phyloP scores from a whole-genome alignment of 2,113 vertebrate genomes.

The Pagrus major region DNA sequence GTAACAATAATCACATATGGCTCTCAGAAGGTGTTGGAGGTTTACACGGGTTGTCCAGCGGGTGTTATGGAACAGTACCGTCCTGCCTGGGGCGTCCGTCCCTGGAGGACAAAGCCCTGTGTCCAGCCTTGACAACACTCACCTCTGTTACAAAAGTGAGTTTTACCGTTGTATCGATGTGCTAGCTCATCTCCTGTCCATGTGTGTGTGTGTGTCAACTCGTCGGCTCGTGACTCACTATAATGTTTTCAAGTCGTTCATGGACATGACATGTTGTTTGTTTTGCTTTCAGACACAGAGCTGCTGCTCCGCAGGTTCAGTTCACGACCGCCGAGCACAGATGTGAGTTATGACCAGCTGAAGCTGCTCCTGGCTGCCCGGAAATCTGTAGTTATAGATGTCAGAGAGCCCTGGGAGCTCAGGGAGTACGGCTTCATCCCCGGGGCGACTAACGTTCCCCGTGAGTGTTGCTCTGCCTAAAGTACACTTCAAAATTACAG shows the following conservation, averaged over 20 bases:
- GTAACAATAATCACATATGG: conserved; percentile 66
- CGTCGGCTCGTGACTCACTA: background rate
- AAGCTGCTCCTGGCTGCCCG: conserved; percentile 85
- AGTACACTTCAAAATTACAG: background rate
- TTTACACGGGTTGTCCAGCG: conserved; percentile 51
- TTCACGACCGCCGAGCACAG: conserved; percentile 45
- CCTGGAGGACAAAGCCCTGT: conserved; percentile 38
- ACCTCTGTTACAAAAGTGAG: conserved; percentile 59
- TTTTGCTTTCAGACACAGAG: conserved; percentile 40
- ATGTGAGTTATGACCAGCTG: conserved; percentile 88
- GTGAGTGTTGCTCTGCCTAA: conserved; percentile 82
- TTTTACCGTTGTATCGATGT: background rate
- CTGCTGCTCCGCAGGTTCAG: conserved; percentile 75
- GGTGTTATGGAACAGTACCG: conserved; percentile 50
- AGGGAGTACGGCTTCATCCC: conserved; percentile 89
- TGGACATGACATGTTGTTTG: background rate
- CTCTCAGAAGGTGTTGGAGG: conserved; percentile 65
- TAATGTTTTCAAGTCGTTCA: background rate
- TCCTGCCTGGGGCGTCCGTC: conserved; percentile 19
- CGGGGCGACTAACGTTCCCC: conserved; percentile 89
- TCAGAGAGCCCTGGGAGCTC: conserved; percentile 93
- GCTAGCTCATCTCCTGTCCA: background rate
- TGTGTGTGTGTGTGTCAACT: background rate
- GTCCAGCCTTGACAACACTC: conserved; percentile 40
- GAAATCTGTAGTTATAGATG: conserved; percentile 88